Percentiles rank a stretch among this genome's conserved stretches.
These are phyloP conservation scores for Melipona quadrifasciata DNA, from an alignment of 1,140 invertebrate species.

Conservation along the genomic window DNA sequence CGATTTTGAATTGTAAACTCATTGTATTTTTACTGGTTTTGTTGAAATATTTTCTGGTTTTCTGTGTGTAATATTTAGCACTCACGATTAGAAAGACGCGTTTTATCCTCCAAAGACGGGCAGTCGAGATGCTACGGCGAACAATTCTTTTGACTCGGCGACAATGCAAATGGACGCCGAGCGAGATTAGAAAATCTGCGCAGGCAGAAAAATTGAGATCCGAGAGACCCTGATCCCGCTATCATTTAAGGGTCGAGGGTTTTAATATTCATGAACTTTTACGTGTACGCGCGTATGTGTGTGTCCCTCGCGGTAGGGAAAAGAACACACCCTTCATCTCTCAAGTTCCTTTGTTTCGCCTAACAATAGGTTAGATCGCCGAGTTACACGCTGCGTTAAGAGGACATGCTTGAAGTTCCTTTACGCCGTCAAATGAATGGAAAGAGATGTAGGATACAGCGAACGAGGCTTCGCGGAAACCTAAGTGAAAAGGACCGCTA, in stretches of 20 bases:
- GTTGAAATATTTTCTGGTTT: too few relatives aligned
- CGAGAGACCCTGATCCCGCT: neutral
- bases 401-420: conserved; percentile 20
- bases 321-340: conserved; percentile 19
- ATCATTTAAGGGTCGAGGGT: conserved; percentile 1
- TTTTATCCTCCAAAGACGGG: too few relatives aligned
- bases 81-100: neutral
- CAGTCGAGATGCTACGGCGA: too few relatives aligned
- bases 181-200: neutral
- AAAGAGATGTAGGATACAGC: neutral
- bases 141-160: neutral
- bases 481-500: neutral
- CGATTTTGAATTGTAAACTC: too few relatives aligned
- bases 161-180: neutral
- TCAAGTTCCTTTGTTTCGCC: conserved; percentile 15
- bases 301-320: neutral
- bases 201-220: neutral
- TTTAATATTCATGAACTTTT: conserved; percentile 27
- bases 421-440: neutral
- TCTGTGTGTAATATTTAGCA: too few relatives aligned
- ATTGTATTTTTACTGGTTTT: too few relatives aligned
- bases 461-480: neutral
- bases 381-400: conserved; percentile 16
- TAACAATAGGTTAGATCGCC: conserved; percentile 18
- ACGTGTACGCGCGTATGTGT: neutral